Evolutionary conservation across 2,797 vertebrate genomes (phyloP).

Genomic region (Octomys mimax): DNA sequence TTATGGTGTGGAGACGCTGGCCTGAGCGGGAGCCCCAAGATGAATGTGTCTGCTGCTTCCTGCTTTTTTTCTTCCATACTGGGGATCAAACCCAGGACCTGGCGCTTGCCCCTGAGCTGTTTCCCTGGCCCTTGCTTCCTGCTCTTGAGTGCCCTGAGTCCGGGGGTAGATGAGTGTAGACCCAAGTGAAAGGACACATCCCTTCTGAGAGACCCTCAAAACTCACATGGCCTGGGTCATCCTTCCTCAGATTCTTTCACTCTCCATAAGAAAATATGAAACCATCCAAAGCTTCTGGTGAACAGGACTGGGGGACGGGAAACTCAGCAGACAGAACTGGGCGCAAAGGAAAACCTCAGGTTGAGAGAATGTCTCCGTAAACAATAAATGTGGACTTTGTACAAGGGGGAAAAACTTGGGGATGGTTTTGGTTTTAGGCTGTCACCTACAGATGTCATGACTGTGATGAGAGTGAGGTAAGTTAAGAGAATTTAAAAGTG

Average conservation of each 20-base stretch:
- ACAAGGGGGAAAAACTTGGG: not conserved
- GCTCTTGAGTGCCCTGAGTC: not conserved
- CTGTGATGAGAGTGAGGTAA: not conserved
- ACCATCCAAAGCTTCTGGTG: not conserved
- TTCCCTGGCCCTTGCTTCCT: not conserved
- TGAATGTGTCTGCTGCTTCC: not conserved
- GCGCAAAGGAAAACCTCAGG: not conserved
- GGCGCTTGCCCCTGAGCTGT: no score
- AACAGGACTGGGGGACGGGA: not conserved
- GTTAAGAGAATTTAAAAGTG: constrained; percentile 39
- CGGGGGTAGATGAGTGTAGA: no score
- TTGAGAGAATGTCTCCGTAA: constrained; percentile 27
- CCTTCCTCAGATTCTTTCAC: constrained; percentile 1
- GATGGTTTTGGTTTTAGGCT: constrained; percentile 1
- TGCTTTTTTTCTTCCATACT: no score
- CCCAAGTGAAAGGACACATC: not conserved
- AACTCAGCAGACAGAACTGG: constrained; percentile 17
- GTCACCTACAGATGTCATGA: constrained; percentile 57
- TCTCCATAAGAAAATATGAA: constrained; percentile 22
- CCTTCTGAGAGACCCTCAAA: not conserved
- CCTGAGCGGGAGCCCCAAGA: not conserved
- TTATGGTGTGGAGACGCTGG: not conserved
- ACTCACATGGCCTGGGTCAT: not conserved
- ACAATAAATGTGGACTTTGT: constrained; percentile 28
- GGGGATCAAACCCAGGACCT: no score